phyloP scores from a whole-genome alignment of 2,888 invertebrate genomes.

The Lasioglossum oenotherae region DNA sequence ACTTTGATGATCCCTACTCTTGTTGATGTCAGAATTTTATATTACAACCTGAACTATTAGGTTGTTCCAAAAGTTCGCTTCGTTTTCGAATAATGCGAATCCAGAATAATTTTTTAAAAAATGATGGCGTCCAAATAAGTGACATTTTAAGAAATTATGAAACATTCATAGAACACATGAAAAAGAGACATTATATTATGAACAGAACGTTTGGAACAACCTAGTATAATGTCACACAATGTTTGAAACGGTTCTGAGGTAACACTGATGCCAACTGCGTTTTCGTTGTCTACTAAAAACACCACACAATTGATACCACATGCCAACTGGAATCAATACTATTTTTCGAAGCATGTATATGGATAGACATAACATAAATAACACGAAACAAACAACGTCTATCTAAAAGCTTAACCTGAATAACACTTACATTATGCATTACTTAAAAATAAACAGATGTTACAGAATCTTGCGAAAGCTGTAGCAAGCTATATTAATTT shows the following conservation, averaged over 20 bases:
- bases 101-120: too few relatives aligned
- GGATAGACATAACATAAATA: neutral
- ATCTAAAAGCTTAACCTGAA: neutral
- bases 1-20: slow-evolving; percentile 3
- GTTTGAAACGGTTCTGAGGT: too few relatives aligned
- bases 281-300: slow-evolving; percentile 37
- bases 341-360: neutral
- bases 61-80: too few relatives aligned
- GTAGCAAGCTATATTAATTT: too few relatives aligned
- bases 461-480: neutral
- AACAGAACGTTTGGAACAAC: too few relatives aligned
- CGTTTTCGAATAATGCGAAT: too few relatives aligned
- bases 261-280: slow-evolving; percentile 71
- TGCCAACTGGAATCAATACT: slow-evolving; percentile 36
- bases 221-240: too few relatives aligned
- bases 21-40: neutral
- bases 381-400: neutral
- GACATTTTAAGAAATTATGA: too few relatives aligned
- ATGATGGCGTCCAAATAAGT: too few relatives aligned
- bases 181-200: too few relatives aligned
- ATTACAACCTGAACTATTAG: too few relatives aligned
- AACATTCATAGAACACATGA: too few relatives aligned
- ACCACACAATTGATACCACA: slow-evolving; percentile 17
- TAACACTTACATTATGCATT: neutral
- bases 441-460: neutral